Evolutionary conservation across 2,797 vertebrate genomes (phyloP), one percentile per base, ranked within the genome.

Genomic region (Sebastes elongatus): DNA sequence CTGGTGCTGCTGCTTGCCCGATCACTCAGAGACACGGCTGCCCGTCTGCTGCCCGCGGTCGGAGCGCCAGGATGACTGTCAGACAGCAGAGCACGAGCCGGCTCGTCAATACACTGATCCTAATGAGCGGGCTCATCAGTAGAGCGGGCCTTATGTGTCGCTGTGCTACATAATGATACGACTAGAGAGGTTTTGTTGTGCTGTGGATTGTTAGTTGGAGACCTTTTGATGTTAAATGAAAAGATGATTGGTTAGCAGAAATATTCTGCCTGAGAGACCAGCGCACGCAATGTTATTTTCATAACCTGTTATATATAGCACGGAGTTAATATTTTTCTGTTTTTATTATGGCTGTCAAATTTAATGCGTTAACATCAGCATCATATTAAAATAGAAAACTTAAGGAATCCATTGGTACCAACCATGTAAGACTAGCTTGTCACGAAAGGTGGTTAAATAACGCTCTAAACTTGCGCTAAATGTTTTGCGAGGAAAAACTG

Each of bases 111-210:
- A 80, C 72, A 53, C 67, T 42, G 75, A 90, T 89, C 76, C 86
- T 88, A 89, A 93, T 84, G 86, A 92, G 86, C 30, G 71, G 71
- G 66, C 85, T 85, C 78, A 76, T 88, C 88, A 83, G 66, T 18
- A 22, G 68, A 84, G 72, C 25, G 4, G 55, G 42, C 82, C 67
- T 69, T 23, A 7, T 79, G 65, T 82, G 75, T 76, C 22, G 20
- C 69, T 59, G 68, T 46, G 83, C 56, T 67, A 28, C 76, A 68
- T 52, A 62, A 70, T 65, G 70, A 85, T 78, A 60, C 68, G 66
- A 42, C 10, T 2, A 30, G 30, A 72, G 49, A 46, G n/a, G 23
- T 55, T 70, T 71, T 62, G 73, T 64, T 74, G 35, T 33, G 23
- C 68, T 69, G 1, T 52, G 23, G n/a, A 23, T 42, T 35, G 55